Conservation (phyloP, 2,888 invertebrate genomes). For the Cyclophora punctaria region DNA sequence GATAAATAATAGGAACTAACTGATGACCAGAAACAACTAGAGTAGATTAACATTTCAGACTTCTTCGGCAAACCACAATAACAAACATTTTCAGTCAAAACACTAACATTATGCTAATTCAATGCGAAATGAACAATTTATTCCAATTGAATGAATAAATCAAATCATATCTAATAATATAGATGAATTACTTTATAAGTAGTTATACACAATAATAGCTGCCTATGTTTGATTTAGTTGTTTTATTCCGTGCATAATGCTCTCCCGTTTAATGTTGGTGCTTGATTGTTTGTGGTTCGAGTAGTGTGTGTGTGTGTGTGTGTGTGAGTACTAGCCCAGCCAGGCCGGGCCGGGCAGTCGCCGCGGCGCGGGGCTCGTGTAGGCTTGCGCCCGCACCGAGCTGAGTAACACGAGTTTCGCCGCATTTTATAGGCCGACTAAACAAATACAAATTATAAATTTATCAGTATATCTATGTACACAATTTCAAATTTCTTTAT, state of each 20-base stretch:
- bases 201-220: constrained; percentile 51
- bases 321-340: constrained; percentile 16
- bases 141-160: constrained; percentile 11
- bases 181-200: constrained; percentile 22
- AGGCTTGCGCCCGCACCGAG: constrained; percentile 6
- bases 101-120: constrained; percentile 37
- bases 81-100: constrained; percentile 50
- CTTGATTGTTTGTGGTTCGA: constrained; percentile 9
- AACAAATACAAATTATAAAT: constrained; percentile 44
- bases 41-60: constrained; percentile 40
- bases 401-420: constrained; percentile 31
- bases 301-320: constrained; percentile 11
- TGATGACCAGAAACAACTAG: constrained; percentile 31
- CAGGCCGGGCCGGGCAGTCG: constrained; percentile 1
- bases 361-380: constrained; percentile 2
- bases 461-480: constrained; percentile 54
- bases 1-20: constrained; percentile 24
- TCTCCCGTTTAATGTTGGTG: constrained; percentile 22
- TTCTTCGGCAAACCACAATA: constrained; percentile 48
- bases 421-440: constrained; percentile 55
- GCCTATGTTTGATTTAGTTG: constrained; percentile 54
- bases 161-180: constrained; percentile 19
- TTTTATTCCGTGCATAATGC: constrained; percentile 33
- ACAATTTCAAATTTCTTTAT: constrained; percentile 49
- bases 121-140: constrained; percentile 12